Conservation (phyloP, 2,797 vertebrate genomes). For the Poecilia velifera region DNA sequence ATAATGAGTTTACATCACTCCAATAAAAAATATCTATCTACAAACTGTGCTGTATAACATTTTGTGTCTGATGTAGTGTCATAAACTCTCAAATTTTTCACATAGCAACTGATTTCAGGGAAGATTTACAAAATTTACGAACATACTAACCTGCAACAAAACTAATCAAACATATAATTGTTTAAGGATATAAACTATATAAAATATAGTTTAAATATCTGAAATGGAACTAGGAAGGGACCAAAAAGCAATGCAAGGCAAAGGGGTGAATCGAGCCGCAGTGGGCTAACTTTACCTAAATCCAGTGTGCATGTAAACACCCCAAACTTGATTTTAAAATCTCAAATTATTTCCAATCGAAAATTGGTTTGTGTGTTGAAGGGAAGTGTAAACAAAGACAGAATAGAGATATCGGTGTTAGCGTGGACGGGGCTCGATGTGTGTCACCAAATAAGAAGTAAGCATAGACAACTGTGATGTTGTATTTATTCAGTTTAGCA, state of each 20-base stretch:
- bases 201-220: not conserved
- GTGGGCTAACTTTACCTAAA: not conserved
- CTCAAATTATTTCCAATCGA: not conserved
- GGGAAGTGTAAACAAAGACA: not conserved
- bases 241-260: not conserved
- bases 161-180: not conserved
- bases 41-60: not conserved
- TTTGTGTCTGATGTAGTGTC: not conserved
- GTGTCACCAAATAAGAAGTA: slow-evolving; percentile 68
- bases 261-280: not conserved
- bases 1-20: not conserved
- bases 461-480: slow-evolving; percentile 74
- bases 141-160: not conserved
- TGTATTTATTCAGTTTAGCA: slow-evolving; percentile 77
- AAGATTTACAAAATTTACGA: not conserved
- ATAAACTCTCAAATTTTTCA: not conserved
- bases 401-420: not conserved
- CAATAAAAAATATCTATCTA: not conserved
- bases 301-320: not conserved
- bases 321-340: not conserved
- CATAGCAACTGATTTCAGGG: not conserved
- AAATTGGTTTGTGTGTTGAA: not conserved
- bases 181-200: not conserved
- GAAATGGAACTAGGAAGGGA: not conserved
- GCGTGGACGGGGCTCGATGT: not conserved